Evolutionary conservation across 2,797 vertebrate species (phyloP), one percentile per base, ranked within the genome.

Genomic region (Tangara arthus): DNA sequence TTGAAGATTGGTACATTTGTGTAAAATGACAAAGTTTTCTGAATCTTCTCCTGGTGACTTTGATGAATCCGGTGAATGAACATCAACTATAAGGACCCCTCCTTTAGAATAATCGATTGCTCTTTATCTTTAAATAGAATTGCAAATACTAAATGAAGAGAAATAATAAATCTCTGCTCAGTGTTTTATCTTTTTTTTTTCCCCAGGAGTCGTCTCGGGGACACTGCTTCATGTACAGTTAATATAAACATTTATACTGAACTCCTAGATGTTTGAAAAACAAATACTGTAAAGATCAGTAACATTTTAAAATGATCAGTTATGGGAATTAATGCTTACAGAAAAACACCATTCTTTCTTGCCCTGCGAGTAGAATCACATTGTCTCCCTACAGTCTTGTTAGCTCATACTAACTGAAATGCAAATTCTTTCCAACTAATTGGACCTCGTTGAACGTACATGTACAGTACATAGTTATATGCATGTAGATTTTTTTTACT

Each of bases 331-430:
- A 93, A 84, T 97, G 95, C 97, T 97, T 97, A 93, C 87, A 97
- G 95, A 97, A 96, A 97, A 97, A 90, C 91, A 97, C 63, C 89
- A 96, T 91, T 97, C 92, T 96, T 96, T 95, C 93, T 97, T 96
- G 82, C 94, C 93, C 88, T 97, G 96, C 88, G 96, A 93, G 94
- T 97, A 96, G 96, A 97, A 97, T 96, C 93, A 69, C 95, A 96
- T 96, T 97, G 94, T 97, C 97, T 98, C 98, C 97, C 97, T 95
- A 63, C 94, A 97, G 97, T 97, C 98, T 97, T 98, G 97, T 98
- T 98, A 98, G 97, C 95, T 97, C 94, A 97, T 89, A 96, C 97
- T 97, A 98, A 98, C 97, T 97, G 96, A 98, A 97, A 98, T 98
- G 97, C 97, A 98, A 97, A 98, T 98, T 97, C 93, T 95, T 96